Evolutionary conservation across 2,888 invertebrate species (phyloP), one percentile per base, ranked within the genome.

Genomic region (Ornithoptera priamus): DNA sequence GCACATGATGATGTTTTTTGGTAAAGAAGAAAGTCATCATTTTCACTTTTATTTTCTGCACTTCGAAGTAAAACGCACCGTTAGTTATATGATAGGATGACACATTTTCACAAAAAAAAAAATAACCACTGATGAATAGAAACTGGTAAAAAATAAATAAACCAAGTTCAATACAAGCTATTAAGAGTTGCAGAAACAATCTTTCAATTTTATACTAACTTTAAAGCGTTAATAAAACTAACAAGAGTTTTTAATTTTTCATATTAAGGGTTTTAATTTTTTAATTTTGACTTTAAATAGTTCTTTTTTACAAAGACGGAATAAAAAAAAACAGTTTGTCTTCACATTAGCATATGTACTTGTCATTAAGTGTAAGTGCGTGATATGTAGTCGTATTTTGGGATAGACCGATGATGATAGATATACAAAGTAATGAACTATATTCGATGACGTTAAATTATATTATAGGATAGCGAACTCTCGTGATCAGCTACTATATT

Each of bases 371-470:
- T 67, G 63, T 30, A 24, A 22, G 60, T 64, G 66, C 70, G 67
- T 70, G 70, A 67, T 63, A 64, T 30, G 63, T 60, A 42, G 63
- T 67, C 67, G 67, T 70, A 70, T 56, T 56, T 70, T 70, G 39
- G 46, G 18, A 53, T n/a, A 64, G 24, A 68, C 22, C 24, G n/a
- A 68, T 64, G 53, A 24, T 42, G 42, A 62, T 36, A n/a, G n/a
- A 58, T 39, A 53, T 53, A 42, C 62, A 12, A 56, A 64, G n/a
- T 53, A 67, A 67, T 67, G 22, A 12, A 42, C 42, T 20, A 30
- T 39, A 39, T 64, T 39, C 46, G 42, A 50, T 56, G 59, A 63
- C 36, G 56, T 66, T 66, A 30, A 68, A 59, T 39, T 63, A 70
- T 67, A 60, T 62, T 70, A 62, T 70, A 42, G 20, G 20, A 70